phyloP scores from a whole-genome alignment of 2,113 vertebrate genomes.

The Dicentrarchus labrax region DNA sequence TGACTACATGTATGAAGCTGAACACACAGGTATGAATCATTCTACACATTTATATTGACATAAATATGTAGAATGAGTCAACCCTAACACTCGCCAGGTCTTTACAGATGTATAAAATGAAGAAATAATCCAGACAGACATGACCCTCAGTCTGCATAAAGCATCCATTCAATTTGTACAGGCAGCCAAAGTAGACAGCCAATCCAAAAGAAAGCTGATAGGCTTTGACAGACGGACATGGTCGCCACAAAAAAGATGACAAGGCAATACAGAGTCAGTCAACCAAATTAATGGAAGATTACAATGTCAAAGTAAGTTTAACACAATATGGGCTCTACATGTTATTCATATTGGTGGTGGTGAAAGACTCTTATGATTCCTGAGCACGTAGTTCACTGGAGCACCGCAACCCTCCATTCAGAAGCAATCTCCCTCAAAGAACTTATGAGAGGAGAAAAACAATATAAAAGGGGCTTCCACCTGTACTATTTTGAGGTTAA shows the following conservation, averaged over 20 bases:
- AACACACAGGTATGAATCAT: background rate
- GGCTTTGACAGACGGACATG: constrained; percentile 53
- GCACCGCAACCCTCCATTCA: background rate
- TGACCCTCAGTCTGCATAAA: constrained; percentile 50
- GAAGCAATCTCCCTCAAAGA: constrained; percentile 22
- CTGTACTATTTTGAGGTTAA: background rate
- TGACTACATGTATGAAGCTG: constrained; percentile 14
- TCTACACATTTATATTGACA: background rate
- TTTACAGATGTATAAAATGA: constrained; percentile 25
- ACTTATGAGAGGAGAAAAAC: background rate
- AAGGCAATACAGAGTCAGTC: constrained; percentile 55
- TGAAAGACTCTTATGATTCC: constrained; percentile 37
- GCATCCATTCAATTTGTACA: constrained; percentile 57
- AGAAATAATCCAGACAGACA: constrained; percentile 56
- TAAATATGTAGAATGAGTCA: constrained; percentile 8
- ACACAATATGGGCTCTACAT: constrained; percentile 50
- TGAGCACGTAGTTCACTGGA: constrained; percentile 15
- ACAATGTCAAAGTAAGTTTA: constrained; percentile 58
- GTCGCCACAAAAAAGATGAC: constrained; percentile 46
- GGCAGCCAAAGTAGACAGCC: constrained; percentile 45
- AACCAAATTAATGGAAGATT: constrained; percentile 70
- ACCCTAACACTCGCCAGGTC: constrained; percentile 13
- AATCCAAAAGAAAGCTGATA: constrained; percentile 52
- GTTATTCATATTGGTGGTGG: constrained; percentile 33
- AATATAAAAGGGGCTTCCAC: constrained; percentile 1